Conservation (phyloP, 2,888 invertebrate genomes). For the Drosophila mimica region DNA sequence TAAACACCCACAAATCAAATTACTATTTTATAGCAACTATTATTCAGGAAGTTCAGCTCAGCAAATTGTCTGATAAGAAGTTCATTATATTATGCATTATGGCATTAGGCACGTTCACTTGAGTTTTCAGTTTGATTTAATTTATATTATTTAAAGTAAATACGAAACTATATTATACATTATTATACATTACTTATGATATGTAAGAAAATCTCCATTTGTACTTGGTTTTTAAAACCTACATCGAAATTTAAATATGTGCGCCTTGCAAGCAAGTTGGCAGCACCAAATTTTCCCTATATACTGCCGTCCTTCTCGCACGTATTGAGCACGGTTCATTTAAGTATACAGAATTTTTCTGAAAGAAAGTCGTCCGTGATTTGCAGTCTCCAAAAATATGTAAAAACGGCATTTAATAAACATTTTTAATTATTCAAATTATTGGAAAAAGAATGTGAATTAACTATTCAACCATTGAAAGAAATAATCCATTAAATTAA, state of each 20-base stretch:
- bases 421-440: neutral
- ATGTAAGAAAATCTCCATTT: neutral
- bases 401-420: conserved; percentile 8
- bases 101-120: conserved; percentile 32
- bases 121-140: conserved; percentile 13
- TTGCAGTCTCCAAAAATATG: conserved; percentile 21
- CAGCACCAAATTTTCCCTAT: conserved; percentile 13
- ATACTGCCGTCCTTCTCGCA: conserved; percentile 29
- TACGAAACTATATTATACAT: conserved; percentile 14
- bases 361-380: conserved; percentile 40
- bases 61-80: conserved; percentile 35
- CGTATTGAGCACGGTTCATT: conserved; percentile 30
- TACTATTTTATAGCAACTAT: conserved; percentile 29
- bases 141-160: neutral
- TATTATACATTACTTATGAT: neutral
- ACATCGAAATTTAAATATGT: conserved; percentile 16
- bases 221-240: no score
- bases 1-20: conserved; percentile 15
- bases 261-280: conserved; percentile 35
- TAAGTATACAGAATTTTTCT: conserved; percentile 71
- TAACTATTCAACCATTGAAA: no score
- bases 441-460: neutral
- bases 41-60: conserved; percentile 42
- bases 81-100: conserved; percentile 5
- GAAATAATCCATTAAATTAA: neutral